phyloP scores from a whole-genome alignment of 2,888 invertebrate species.

The Lamellibrachia columna region DNA sequence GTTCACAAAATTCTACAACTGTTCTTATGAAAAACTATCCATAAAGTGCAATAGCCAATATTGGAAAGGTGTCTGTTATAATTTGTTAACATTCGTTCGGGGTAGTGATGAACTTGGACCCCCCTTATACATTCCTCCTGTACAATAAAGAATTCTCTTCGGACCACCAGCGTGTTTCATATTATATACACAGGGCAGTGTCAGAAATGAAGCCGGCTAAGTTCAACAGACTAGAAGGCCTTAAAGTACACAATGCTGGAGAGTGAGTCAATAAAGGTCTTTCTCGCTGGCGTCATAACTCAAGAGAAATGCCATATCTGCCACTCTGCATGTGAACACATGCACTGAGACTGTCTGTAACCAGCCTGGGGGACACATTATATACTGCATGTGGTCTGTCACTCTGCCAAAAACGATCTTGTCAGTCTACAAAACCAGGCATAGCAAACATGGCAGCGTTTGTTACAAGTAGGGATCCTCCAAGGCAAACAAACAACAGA shows the following conservation, averaged over 20 bases:
- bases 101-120: background rate
- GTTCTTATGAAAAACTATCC: background rate
- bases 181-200: background rate
- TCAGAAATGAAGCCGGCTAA: background rate
- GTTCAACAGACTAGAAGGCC: background rate
- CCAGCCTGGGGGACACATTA: background rate
- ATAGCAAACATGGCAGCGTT: background rate
- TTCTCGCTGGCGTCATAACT: background rate
- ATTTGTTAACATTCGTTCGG: background rate
- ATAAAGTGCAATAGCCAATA: background rate
- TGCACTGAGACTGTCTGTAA: background rate
- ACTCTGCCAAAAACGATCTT: background rate
- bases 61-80: background rate
- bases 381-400: background rate
- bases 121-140: background rate
- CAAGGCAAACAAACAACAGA: background rate
- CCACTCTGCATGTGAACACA: constrained; percentile 1
- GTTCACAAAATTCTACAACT: background rate
- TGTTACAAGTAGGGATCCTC: background rate
- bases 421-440: background rate
- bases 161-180: background rate
- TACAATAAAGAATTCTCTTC: background rate
- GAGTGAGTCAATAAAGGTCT: background rate
- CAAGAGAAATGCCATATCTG: background rate
- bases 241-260: background rate